These are phyloP conservation scores for Xenopus tropicalis DNA, from an alignment of 2,113 vertebrate species.

Conservation along the genomic window UCB_Xtro_10.0 CM004444.2:76821501-76822000, in stretches of 20 bases:
- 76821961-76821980: neutral
- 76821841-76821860: conserved; percentile 6
- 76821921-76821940: neutral
- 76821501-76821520: too few relatives aligned
- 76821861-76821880: neutral
- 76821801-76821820: neutral
- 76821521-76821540: too few relatives aligned
- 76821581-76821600: too few relatives aligned
- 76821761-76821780: conserved; percentile 25
- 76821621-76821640: too few relatives aligned
- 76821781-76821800: conserved; percentile 25
- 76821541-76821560: too few relatives aligned
- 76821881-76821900: neutral
- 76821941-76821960: conserved; percentile 24
- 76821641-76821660: neutral
- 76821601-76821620: too few relatives aligned
- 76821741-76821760: conserved; percentile 25
- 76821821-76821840: conserved; percentile 11
- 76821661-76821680: neutral
- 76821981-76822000: neutral
- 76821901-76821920: conserved; percentile 28
- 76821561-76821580: too few relatives aligned
- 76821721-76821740: conserved; percentile 11
- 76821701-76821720: conserved; percentile 11
- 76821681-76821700: neutral